A percentile compares a stretch with the other conserved stretches of the same genome.
These are phyloP conservation scores for Otolemur garnettii DNA, from an alignment of 2,113 vertebrate genomes.

Conservation along the genomic window DNA sequence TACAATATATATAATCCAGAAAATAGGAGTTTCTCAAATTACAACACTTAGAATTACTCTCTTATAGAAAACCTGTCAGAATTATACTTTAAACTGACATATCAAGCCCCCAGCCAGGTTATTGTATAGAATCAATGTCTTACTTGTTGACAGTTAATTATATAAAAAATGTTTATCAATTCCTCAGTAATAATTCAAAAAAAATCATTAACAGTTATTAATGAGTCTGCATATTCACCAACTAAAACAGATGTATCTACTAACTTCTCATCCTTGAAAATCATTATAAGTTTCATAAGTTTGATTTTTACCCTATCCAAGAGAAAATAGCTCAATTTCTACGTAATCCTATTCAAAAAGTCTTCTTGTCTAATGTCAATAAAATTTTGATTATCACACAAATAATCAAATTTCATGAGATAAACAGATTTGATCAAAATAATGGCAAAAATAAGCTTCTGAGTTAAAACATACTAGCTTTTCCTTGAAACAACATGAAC, in stretches of 20 bases:
- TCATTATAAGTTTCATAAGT: neutral
- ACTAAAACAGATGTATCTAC: slow-evolving; percentile 45
- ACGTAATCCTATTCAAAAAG: slow-evolving; percentile 7
- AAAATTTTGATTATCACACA: slow-evolving; percentile 45
- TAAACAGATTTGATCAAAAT: slow-evolving; percentile 43
- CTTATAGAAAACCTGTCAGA: slow-evolving; percentile 33
- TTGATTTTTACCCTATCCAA: neutral
- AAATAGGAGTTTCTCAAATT: slow-evolving; percentile 26
- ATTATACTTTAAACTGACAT: slow-evolving; percentile 52
- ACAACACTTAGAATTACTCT: slow-evolving; percentile 23
- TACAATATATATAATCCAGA: slow-evolving; percentile 27
- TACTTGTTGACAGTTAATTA: neutral
- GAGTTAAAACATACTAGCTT: neutral
- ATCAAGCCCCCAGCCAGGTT: neutral
- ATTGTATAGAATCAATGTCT: slow-evolving; percentile 46
- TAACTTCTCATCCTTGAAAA: slow-evolving; percentile 18
- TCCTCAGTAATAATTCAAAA: slow-evolving; percentile 36
- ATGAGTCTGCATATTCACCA: neutral
- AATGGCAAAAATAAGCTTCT: slow-evolving; percentile 25
- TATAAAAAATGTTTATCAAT: neutral
- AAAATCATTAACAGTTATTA: neutral
- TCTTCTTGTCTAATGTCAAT: slow-evolving; percentile 12
- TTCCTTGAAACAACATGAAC: slow-evolving; percentile 47
- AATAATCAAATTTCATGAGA: neutral
- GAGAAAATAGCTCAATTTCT: slow-evolving; percentile 27